These are phyloP conservation scores for Elephas maximus DNA, from an alignment of 2,113 vertebrate species.

Conservation along the genomic window DNA sequence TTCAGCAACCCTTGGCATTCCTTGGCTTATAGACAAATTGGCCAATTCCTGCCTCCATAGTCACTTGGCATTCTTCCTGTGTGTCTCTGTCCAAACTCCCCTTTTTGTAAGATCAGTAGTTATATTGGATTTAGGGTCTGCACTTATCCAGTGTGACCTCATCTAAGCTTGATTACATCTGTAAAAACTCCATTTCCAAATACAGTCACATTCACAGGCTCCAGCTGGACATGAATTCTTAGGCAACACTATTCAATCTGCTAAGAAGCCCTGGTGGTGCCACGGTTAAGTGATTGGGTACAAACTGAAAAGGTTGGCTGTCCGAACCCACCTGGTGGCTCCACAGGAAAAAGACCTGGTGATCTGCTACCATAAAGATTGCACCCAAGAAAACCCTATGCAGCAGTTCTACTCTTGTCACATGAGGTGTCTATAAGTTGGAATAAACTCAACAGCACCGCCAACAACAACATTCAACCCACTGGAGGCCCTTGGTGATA, in stretches of 20 bases:
- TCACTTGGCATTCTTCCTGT: neutral
- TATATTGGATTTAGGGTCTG: neutral
- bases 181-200: neutral
- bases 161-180: neutral
- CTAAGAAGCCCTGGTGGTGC: neutral
- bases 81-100: neutral
- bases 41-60: neutral
- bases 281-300: neutral
- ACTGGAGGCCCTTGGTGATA: too few species aligned
- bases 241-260: neutral
- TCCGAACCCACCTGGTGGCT: neutral
- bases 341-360: neutral
- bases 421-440: neutral
- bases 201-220: neutral
- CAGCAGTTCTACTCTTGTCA: neutral
- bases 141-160: neutral
- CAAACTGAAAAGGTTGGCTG: neutral
- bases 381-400: neutral
- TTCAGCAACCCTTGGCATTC: neutral
- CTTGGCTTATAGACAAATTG: neutral
- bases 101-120: neutral
- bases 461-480: too few species aligned
- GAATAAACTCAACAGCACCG: neutral
- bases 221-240: neutral
- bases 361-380: neutral